A percentile compares a stretch with the other conserved stretches of the same genome.
Evolutionary conservation across 2,888 invertebrate genomes (phyloP).

Genomic region (Margaritifera margaritifera): DNA sequence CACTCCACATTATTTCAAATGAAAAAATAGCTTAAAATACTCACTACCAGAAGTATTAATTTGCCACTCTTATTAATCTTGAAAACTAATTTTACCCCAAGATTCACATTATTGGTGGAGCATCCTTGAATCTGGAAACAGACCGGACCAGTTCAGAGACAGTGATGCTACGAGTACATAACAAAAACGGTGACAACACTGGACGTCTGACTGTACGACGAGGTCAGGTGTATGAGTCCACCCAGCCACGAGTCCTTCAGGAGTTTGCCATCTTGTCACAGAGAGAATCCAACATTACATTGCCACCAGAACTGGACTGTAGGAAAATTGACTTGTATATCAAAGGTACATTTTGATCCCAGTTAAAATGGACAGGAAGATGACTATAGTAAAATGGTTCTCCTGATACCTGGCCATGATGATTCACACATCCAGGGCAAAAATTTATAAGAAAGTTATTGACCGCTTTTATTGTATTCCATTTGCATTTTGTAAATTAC

Average conservation of each 20-base stretch:
- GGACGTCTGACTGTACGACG: constrained; percentile 39
- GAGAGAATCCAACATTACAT: constrained; percentile 37
- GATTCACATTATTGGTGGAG: constrained; percentile 51
- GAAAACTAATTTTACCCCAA: constrained; percentile 7
- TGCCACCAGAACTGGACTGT: constrained; percentile 51
- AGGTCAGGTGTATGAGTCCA: constrained; percentile 38
- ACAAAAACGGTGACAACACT: constrained; percentile 45
- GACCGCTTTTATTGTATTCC: too few species aligned
- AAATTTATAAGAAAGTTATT: too few species aligned
- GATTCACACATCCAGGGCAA: too few species aligned
- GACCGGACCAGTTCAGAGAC: not conserved
- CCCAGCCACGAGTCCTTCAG: constrained; percentile 35
- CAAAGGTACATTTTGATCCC: constrained; percentile 37
- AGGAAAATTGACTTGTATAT: constrained; percentile 48
- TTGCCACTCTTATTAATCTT: too few species aligned
- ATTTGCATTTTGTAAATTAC: too few species aligned
- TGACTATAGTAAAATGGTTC: too few species aligned
- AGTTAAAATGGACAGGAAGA: too few species aligned
- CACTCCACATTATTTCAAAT: too few species aligned
- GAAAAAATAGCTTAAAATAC: too few species aligned
- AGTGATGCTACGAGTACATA: constrained; percentile 27
- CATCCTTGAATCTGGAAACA: constrained; percentile 46
- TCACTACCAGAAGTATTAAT: too few species aligned
- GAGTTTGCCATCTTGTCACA: constrained; percentile 45
- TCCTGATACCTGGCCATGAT: too few species aligned